Base-by-base conservation (phyloP, 1,140 invertebrate species). In the Parasteatoda tepidariorum region DNA sequence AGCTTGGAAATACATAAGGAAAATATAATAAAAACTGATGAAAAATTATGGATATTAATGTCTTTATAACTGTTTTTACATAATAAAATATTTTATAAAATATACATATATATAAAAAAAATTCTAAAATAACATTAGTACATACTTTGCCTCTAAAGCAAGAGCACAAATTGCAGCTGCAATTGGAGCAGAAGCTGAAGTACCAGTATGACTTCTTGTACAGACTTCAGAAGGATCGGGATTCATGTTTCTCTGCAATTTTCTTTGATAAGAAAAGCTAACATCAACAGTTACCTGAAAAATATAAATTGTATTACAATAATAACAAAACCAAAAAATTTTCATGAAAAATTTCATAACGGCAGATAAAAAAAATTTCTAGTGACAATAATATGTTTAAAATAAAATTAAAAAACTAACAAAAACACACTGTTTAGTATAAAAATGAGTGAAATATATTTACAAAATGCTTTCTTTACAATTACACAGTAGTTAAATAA, bases 161-260 rank as follows among this genome's bases (percentile, higher is more conserved):
- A 97, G 91, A 55, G 95, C 95, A 78, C 96, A 91, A 85, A 97
- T 95, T 54, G 94, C 95, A 22, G 95, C 95, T 28, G 95, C 95
- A 85, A 97, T 90, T 74, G 95, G 95, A 11, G 95, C 94, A 3
- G 95, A 94, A 6, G 95, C 95, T 0, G 95, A 96, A 9, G 95
- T 96, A 41, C 95, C 95, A 0, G 94, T 94, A 88, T 96, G 94
- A 59, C 90, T 91, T 26, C 92, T 92, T 0, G 95, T 96, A 88
- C 95, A 96, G 0, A 86, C 59, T 11, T 66, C 76, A 34, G 28
- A 30, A 26, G 67, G n/a, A 57, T 82, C 38, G n/a, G 85, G 84
- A 26, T 67, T 84, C 31, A 30, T 28, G 3, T 76, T 76, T 24
- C 71, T 71, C 61, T 38, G 22, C n/a, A 87, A n/a, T n/a, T 79